Percentiles rank a stretch among this genome's conserved stretches.
Evolutionary conservation across 2,113 vertebrate genomes (phyloP).

Genomic region (Australoheros scitulus): DNA sequence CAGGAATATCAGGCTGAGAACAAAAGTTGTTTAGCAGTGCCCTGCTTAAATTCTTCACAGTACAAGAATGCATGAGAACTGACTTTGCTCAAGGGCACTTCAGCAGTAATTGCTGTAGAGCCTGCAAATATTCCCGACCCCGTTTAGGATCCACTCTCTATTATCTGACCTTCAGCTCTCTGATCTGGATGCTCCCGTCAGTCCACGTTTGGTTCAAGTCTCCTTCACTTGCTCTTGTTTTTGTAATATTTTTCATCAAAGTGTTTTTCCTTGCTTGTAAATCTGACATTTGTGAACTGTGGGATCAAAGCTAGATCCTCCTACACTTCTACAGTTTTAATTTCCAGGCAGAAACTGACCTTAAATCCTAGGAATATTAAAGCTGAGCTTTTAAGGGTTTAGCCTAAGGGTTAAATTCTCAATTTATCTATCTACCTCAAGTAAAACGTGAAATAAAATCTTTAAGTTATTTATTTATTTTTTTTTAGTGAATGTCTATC

Average conservation of each 20-base stretch:
- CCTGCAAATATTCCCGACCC: not conserved
- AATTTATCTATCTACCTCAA: not conserved
- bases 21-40: not conserved
- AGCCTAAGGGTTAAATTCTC: not conserved
- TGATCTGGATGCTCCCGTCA: not conserved
- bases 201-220: slow-evolving; percentile 1
- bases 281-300: slow-evolving; percentile 34
- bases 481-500: not conserved
- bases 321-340: not conserved
- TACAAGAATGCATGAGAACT: not conserved
- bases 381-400: slow-evolving; percentile 6
- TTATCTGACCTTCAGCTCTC: slow-evolving; percentile 21
- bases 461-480: too few species aligned
- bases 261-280: not conserved
- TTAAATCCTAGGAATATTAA: slow-evolving; percentile 1
- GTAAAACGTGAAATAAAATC: too few species aligned
- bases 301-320: slow-evolving; percentile 34
- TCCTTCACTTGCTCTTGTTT: slow-evolving; percentile 24
- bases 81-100: slow-evolving; percentile 27
- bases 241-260: slow-evolving; percentile 35
- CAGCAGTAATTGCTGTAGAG: not conserved
- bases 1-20: not conserved
- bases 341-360: slow-evolving; percentile 8
- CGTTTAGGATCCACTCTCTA: not conserved
- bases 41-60: slow-evolving; percentile 1